phyloP scores from a whole-genome alignment of 2,113 vertebrate species.

The Gambusia holbrooki region DNA sequence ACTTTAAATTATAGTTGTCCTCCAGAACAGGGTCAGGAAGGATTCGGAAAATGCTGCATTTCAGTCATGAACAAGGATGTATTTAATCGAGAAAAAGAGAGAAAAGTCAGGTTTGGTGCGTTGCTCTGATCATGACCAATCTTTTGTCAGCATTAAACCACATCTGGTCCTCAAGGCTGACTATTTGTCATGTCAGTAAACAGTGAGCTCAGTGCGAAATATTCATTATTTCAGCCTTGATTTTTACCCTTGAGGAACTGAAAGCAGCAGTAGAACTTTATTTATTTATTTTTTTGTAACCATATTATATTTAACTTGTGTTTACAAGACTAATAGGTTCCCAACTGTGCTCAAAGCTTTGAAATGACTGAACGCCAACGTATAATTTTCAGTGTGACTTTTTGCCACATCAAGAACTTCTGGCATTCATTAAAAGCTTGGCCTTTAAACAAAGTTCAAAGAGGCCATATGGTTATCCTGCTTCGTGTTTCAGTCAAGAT shows the following conservation, averaged over 20 bases:
- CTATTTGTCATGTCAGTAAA: neutral
- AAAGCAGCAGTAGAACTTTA: neutral
- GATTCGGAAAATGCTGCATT: constrained; percentile 30
- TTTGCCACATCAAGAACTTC: neutral
- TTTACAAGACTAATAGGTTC: neutral
- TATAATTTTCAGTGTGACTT: neutral
- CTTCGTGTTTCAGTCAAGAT: neutral
- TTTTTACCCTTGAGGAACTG: neutral
- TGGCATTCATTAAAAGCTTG: neutral
- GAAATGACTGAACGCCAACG: neutral
- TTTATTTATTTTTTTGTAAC: neutral
- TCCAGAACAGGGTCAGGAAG: constrained; percentile 31
- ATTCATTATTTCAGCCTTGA: neutral
- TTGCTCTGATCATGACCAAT: neutral
- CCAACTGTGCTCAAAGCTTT: neutral
- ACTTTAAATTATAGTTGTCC: constrained; percentile 55
- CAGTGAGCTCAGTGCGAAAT: neutral
- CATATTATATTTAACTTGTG: neutral
- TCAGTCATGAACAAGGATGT: neutral
- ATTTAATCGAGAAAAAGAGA: constrained; percentile 3
- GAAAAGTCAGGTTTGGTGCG: neutral
- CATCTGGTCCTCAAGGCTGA: neutral
- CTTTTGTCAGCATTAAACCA: constrained; percentile 4
- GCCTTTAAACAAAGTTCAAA: neutral
- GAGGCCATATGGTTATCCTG: neutral